Percentiles rank a stretch among this genome's conserved stretches.
Evolutionary conservation across 2,113 vertebrate genomes (phyloP).

Genomic region (Phaethon lepturus): DNA sequence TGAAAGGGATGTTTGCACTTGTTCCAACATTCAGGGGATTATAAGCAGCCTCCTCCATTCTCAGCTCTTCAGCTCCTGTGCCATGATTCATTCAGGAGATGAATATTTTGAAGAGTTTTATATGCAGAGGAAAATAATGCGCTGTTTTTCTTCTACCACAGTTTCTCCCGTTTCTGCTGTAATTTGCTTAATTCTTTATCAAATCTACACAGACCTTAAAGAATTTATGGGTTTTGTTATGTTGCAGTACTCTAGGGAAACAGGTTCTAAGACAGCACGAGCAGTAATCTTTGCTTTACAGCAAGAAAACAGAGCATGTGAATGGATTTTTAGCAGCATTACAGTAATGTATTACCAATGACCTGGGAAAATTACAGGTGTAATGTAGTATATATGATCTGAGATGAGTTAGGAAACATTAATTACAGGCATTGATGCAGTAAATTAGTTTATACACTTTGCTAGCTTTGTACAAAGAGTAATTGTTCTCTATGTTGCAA

Average conservation of each 20-base stretch:
- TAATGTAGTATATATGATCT: conserved; percentile 4
- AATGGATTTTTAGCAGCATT: background rate
- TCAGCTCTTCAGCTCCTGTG: background rate
- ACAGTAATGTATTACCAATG: background rate
- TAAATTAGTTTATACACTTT: conserved; percentile 70
- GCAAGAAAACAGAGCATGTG: background rate
- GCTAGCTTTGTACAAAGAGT: conserved; percentile 47
- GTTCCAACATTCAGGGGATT: background rate
- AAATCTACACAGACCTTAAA: background rate
- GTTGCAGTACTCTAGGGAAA: background rate
- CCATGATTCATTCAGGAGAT: background rate
- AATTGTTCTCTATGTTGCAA: conserved; percentile 18
- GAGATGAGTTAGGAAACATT: conserved; percentile 56
- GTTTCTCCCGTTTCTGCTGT: background rate
- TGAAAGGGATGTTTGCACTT: background rate
- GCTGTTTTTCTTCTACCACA: background rate
- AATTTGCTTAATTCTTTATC: background rate
- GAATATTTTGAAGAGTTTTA: background rate
- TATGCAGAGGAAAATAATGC: background rate
- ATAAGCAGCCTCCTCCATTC: background rate
- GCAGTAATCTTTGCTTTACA: background rate
- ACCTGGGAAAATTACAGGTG: conserved; percentile 57
- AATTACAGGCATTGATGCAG: conserved; percentile 57
- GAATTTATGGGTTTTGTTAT: background rate
- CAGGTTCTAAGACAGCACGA: background rate